Base-by-base conservation (phyloP, 2,113 vertebrate genomes). In the Sarotherodon lohbergeri region DNA sequence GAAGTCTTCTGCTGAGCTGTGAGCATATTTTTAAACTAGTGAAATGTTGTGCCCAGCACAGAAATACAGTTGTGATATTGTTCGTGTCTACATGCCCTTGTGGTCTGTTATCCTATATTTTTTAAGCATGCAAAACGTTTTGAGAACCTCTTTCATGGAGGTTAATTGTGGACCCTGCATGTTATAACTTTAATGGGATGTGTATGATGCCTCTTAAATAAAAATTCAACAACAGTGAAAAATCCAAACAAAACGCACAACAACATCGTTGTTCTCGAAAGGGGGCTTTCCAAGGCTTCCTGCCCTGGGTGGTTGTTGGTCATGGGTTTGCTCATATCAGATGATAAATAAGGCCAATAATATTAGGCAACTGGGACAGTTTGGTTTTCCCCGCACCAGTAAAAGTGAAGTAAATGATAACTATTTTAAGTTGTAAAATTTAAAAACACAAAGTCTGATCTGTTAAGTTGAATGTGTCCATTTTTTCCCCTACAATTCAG, bases 251-350 rank as follows among this genome's bases (percentile, higher is more conserved):
- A 78, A 84, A 86, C 4, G 50, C 86, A 90, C 83, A 91, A 73
- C 39, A 66, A 81, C 24, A 12, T 89, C 22, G 86, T 86, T 92
- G 90, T 90, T 76, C 85, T 83, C 4, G 19, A 14, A 54, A 19
- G 4, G 84, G 91, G 89, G 50, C 36, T 91, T 88, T 88, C 87
- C 81, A 3, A 10, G 34, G 29, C 36, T 50, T 66, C 9, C 39
- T 76, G 79, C n/a, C 19, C 59, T n/a, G 90, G 19, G 32, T 16
- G 24, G 39, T 3, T 54, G 22, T 19, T 14, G 81, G 87, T 94
- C 85, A 88, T 52, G 83, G 81, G 85, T 84, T 59, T 5, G n/a
- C 27, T 48, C 27, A 19, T 36, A 56, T 81, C 50, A 48, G 54
- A 22, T 57, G 5, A 29, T 57, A 39, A 83, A 43, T 6, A 43